Evolutionary conservation across 2,113 vertebrate genomes (phyloP).

Genomic region (Tylochromis polylepis): DNA sequence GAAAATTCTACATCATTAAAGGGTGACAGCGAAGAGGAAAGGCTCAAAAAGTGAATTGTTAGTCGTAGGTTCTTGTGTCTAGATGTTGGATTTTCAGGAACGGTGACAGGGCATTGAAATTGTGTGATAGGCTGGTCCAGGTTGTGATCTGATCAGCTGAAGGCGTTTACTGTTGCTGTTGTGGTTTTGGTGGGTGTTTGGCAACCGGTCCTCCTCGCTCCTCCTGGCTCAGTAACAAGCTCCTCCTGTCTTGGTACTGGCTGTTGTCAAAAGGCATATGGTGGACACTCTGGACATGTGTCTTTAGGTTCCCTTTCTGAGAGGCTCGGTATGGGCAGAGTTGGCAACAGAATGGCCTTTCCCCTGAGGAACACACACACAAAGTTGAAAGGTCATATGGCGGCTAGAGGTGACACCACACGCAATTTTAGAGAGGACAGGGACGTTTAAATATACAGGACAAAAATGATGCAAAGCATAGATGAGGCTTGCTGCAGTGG

Average conservation of each 20-base stretch:
- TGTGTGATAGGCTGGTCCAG: not conserved
- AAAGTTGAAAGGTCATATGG: slow-evolving; percentile 4
- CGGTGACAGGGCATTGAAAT: not conserved
- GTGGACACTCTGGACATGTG: slow-evolving; percentile 65
- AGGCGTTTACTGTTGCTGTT: slow-evolving; percentile 3
- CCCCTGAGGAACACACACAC: slow-evolving; percentile 56
- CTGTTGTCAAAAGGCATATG: slow-evolving; percentile 68
- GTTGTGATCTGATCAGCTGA: not conserved
- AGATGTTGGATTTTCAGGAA: not conserved
- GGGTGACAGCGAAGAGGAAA: not conserved
- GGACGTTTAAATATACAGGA: not conserved
- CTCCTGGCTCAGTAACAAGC: slow-evolving; percentile 33
- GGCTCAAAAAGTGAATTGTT: not conserved
- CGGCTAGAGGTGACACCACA: not conserved
- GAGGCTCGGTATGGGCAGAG: slow-evolving; percentile 81
- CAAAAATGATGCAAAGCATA: not conserved
- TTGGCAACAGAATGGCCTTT: slow-evolving; percentile 73
- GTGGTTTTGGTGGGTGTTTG: slow-evolving; percentile 21
- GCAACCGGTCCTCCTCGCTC: slow-evolving; percentile 20
- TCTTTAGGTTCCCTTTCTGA: slow-evolving; percentile 88
- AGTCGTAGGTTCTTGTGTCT: not conserved
- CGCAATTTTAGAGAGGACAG: not conserved
- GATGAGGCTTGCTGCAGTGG: not conserved
- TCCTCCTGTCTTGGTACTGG: slow-evolving; percentile 54
- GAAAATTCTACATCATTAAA: slow-evolving; percentile 7